phyloP scores from a whole-genome alignment of 1,140 invertebrate genomes.

The Anadara kagoshimensis region DNA sequence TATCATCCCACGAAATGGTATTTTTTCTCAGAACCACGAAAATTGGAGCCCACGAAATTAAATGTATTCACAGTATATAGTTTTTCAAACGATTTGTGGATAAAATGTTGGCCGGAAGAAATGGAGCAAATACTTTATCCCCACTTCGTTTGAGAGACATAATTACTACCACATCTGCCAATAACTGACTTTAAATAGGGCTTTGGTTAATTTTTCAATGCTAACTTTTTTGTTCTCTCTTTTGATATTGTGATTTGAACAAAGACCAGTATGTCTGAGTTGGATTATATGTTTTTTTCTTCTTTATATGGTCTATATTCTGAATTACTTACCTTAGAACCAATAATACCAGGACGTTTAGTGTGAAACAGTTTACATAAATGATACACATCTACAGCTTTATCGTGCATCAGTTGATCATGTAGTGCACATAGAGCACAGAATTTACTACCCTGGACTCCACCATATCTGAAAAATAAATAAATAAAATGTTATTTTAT shows the following conservation, averaged over 20 bases:
- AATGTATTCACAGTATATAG: too few relatives aligned
- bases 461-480: slow-evolving; percentile 81
- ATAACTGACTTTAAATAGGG: background rate
- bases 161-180: background rate
- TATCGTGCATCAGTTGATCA: slow-evolving; percentile 87
- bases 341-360: slow-evolving; percentile 85
- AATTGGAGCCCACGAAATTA: too few relatives aligned
- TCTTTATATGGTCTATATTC: background rate
- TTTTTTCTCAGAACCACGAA: too few relatives aligned
- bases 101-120: too few relatives aligned
- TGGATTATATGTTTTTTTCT: too few relatives aligned
- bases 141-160: background rate
- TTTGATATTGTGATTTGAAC: too few relatives aligned
- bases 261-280: too few relatives aligned
- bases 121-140: too few relatives aligned
- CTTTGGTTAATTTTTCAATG: background rate
- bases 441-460: slow-evolving; percentile 87
- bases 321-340: slow-evolving; percentile 53
- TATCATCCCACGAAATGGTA: too few relatives aligned
- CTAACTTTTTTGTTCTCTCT: too few relatives aligned
- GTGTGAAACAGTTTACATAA: slow-evolving; percentile 90
- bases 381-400: slow-evolving; percentile 88
- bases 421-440: slow-evolving; percentile 85
- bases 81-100: too few relatives aligned
- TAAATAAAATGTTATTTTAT: too few relatives aligned